These are phyloP conservation scores for Anhinga rufa DNA, from an alignment of 2,113 vertebrate species.

Conservation along the genomic window DNA sequence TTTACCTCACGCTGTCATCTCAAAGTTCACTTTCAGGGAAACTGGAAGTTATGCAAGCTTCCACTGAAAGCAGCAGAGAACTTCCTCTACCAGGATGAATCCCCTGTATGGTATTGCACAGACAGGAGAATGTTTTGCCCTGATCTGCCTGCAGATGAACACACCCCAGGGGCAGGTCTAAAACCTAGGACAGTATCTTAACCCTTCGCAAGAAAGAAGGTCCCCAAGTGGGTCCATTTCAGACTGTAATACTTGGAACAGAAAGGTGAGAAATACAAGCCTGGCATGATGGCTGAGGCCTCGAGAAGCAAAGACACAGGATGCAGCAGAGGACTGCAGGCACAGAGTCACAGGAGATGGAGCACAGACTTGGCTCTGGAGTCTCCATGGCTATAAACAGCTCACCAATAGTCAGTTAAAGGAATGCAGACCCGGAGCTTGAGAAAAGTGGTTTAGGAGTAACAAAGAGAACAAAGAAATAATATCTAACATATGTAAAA, in stretches of 20 bases:
- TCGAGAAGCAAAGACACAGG: not conserved
- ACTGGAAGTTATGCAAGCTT: not conserved
- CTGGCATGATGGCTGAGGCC: not conserved
- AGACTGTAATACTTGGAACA: not conserved
- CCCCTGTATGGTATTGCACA: rapidly evolving
- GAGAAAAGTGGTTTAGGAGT: not conserved
- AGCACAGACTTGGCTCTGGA: not conserved
- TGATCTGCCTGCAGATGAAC: not conserved
- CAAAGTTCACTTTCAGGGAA: not conserved
- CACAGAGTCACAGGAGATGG: rapidly evolving
- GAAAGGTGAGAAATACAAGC: not conserved
- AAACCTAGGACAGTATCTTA: not conserved
- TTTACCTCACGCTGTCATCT: not conserved
- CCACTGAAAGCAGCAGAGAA: not conserved
- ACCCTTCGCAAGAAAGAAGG: not conserved
- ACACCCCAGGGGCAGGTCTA: not conserved
- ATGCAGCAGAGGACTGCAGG: not conserved
- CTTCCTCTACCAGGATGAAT: not conserved
- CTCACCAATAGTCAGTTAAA: not conserved
- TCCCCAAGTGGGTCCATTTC: not conserved
- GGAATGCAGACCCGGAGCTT: not conserved
- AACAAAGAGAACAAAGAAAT: not conserved
- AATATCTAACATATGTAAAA: not conserved
- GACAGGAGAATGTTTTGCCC: not conserved
- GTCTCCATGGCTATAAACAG: not conserved